These are phyloP conservation scores for Zoanthus sansibaricus DNA, from an alignment of 92 coral and sea anemone species.

Conservation along the genomic window DNA sequence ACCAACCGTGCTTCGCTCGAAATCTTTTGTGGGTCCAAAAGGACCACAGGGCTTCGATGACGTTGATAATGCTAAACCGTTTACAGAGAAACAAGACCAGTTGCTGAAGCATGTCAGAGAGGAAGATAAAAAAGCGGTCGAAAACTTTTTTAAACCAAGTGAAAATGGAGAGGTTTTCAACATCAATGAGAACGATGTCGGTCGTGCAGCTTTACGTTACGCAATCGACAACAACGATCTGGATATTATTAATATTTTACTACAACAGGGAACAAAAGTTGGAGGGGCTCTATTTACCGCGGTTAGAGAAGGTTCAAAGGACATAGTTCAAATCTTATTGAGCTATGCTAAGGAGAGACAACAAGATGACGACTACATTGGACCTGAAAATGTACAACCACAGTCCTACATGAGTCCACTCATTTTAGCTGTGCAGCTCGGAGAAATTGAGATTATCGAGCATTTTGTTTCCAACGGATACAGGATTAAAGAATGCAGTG, in stretches of 20 bases:
- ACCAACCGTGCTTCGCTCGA: slow-evolving; percentile 20
- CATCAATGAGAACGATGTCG: slow-evolving; percentile 35
- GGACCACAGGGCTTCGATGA: slow-evolving; percentile 34
- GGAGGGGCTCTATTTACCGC: slow-evolving; percentile 76
- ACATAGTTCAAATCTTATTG: slow-evolving; percentile 57
- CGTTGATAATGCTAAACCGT: slow-evolving; percentile 40
- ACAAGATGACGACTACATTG: slow-evolving; percentile 42
- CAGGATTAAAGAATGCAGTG: slow-evolving; percentile 38
- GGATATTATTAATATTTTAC: slow-evolving; percentile 67
- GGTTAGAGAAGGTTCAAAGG: slow-evolving; percentile 64
- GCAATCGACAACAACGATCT: slow-evolving; percentile 65
- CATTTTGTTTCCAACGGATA: slow-evolving; percentile 57
- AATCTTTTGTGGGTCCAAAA: slow-evolving; percentile 10
- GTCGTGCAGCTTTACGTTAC: slow-evolving; percentile 59
- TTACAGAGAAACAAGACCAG: slow-evolving; percentile 35
- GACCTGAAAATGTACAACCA: slow-evolving; percentile 62
- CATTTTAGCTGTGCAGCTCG: slow-evolving; percentile 48
- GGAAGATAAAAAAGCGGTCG: slow-evolving; percentile 42
- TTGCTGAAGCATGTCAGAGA: slow-evolving; percentile 42
- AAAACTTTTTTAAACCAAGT: slow-evolving; percentile 25
- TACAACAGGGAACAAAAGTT: slow-evolving; percentile 63
- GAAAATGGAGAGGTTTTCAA: slow-evolving; percentile 20
- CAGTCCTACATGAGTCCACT: slow-evolving; percentile 38
- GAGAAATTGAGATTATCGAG: slow-evolving; percentile 58
- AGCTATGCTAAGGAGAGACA: background rate